phyloP scores from a whole-genome alignment of 2,888 invertebrate genomes.

The Sminthurides aquaticus region DNA sequence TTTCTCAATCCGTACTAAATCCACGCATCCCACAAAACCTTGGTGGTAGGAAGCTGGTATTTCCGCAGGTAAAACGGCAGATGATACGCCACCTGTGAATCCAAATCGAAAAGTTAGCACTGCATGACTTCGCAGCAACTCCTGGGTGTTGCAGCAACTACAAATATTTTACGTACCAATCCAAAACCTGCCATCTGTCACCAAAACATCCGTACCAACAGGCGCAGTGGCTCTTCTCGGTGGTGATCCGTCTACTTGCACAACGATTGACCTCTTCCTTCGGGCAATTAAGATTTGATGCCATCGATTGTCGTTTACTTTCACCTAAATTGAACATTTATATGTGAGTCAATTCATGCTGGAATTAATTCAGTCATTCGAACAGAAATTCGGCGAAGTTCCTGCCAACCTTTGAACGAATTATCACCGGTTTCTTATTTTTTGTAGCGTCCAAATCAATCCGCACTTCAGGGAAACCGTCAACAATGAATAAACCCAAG shows the following conservation, averaged over 20 bases:
- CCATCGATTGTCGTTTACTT: conserved; percentile 64
- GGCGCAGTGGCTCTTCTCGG: conserved; percentile 61
- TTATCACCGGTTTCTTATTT: conserved; percentile 50
- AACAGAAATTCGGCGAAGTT: neutral
- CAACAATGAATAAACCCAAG: conserved; percentile 62
- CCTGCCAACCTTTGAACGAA: conserved; percentile 47
- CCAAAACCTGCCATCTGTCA: conserved; percentile 69
- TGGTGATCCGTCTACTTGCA: conserved; percentile 62
- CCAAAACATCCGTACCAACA: conserved; percentile 61
- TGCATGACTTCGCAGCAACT: neutral
- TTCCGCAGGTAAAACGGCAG: conserved; percentile 56
- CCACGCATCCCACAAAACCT: conserved; percentile 66
- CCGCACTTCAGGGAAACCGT: conserved; percentile 64
- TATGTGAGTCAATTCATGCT: conserved; percentile 57
- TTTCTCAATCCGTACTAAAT: conserved; percentile 55
- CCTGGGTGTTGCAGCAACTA: neutral
- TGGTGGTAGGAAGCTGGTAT: conserved; percentile 62
- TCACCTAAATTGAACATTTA: conserved; percentile 49
- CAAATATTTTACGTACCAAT: conserved; percentile 56
- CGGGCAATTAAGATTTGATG: conserved; percentile 64
- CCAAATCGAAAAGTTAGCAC: neutral
- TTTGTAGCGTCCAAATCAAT: conserved; percentile 55
- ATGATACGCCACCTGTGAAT: conserved; percentile 60
- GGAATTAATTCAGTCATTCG: neutral
- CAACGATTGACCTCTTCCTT: conserved; percentile 61